phyloP scores from a whole-genome alignment of 2,797 vertebrate genomes.

The Sternarchorhynchus goeldii region DNA sequence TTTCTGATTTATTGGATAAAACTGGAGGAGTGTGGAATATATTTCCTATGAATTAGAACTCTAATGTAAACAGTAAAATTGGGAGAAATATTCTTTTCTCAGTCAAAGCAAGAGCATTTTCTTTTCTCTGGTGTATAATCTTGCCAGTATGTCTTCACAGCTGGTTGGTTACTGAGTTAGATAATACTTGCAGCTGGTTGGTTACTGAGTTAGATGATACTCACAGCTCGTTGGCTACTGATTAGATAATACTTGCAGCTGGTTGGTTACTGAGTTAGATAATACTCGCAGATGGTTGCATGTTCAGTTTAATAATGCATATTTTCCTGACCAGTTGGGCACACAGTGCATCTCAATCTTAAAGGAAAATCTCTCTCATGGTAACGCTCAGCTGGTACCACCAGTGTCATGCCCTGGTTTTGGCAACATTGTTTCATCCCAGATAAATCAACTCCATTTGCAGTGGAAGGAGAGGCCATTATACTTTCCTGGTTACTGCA shows the following conservation, averaged over 20 bases:
- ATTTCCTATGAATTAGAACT: too few species aligned
- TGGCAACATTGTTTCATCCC: slow-evolving; percentile 28
- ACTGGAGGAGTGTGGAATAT: background rate
- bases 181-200: background rate
- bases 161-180: background rate
- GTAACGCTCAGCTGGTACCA: background rate
- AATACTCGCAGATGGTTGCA: background rate
- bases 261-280: background rate
- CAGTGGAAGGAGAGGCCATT: slow-evolving; percentile 29
- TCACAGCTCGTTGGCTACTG: too few species aligned
- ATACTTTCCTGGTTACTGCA: slow-evolving; percentile 20
- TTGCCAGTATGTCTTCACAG: background rate
- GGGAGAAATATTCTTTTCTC: background rate
- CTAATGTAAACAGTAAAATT: background rate
- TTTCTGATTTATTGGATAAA: background rate
- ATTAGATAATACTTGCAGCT: too few species aligned
- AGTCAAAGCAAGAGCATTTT: background rate
- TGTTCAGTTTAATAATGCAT: slow-evolving; percentile 18
- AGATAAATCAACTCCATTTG: slow-evolving; percentile 39
- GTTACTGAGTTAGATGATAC: slow-evolving; percentile 18
- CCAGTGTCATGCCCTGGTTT: slow-evolving; percentile 22
- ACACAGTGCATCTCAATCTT: background rate
- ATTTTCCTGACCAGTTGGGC: slow-evolving; percentile 21
- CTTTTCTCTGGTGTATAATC: slow-evolving; percentile 10
- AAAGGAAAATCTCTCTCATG: background rate